Percentiles rank a stretch among this genome's conserved stretches.
phyloP scores from a whole-genome alignment of 2,797 vertebrate genomes.

The Oryzias dopingdopingensis region DNA sequence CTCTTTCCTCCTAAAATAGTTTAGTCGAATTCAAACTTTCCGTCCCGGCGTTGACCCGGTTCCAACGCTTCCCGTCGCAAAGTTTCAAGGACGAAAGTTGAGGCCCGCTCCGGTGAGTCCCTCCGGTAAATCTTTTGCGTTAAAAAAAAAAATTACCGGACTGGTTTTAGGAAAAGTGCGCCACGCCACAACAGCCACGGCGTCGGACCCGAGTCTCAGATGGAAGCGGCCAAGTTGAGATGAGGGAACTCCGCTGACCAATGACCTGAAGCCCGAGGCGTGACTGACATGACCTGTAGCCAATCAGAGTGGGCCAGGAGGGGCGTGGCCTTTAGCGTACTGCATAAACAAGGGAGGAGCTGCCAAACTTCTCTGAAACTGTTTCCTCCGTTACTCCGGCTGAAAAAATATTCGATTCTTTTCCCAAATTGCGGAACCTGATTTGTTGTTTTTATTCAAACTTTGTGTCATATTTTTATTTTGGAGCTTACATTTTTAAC shows the following conservation, averaged over 20 bases:
- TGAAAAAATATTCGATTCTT: no score
- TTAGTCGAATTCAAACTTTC: conserved; percentile 42
- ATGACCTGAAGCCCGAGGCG: conserved; percentile 26
- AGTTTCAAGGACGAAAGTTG: conserved; percentile 12
- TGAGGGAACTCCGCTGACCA: conserved; percentile 40
- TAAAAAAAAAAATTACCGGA: not conserved
- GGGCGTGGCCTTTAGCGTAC: conserved; percentile 12
- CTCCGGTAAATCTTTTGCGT: conserved; percentile 17
- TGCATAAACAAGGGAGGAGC: conserved; percentile 22
- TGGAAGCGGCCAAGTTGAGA: conserved; percentile 43
- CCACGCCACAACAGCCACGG: conserved; percentile 48
- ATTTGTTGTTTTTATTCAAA: no score
- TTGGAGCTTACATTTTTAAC: no score
- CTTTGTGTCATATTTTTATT: no score
- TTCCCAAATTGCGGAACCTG: no score
- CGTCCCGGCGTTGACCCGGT: not conserved
- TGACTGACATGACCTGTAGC: conserved; percentile 40
- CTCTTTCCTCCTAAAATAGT: conserved; percentile 33
- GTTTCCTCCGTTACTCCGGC: not conserved
- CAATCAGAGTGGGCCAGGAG: conserved; percentile 41
- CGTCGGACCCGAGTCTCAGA: conserved; percentile 55
- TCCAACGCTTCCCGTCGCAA: conserved; percentile 2
- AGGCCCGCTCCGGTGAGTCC: conserved; percentile 10
- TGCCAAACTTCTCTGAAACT: not conserved
- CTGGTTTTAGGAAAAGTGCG: conserved; percentile 38